A percentile compares a stretch with the other conserved stretches of the same genome.
Conservation (phyloP, 1,140 invertebrate genomes). For the Lepidotrigona ventralis region DNA sequence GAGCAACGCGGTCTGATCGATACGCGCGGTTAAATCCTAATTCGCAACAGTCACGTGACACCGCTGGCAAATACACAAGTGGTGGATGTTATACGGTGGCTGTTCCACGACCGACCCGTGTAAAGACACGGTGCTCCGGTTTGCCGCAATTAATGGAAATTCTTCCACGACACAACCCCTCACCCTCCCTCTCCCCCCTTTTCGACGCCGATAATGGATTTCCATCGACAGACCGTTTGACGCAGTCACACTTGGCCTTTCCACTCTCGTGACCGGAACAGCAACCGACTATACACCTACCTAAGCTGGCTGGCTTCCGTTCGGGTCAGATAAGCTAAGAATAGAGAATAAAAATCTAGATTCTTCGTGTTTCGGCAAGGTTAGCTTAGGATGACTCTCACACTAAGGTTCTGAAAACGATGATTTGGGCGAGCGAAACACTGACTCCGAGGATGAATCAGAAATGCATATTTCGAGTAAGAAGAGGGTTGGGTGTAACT, state of each 20-base stretch:
- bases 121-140: constrained; percentile 61
- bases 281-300: neutral
- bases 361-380: neutral
- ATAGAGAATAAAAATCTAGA: neutral
- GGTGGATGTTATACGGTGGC: constrained; percentile 39
- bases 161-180: constrained; percentile 25
- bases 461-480: neutral
- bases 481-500: neutral
- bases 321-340: neutral
- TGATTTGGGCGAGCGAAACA: neutral
- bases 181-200: neutral
- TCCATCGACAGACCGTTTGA: constrained; percentile 1
- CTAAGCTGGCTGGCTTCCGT: neutral
- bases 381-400: neutral
- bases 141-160: constrained; percentile 72
- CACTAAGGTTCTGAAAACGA: neutral
- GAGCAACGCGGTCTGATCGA: constrained; percentile 62
- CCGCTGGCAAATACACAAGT: constrained; percentile 67
- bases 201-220: constrained; percentile 38
- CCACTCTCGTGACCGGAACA: neutral
- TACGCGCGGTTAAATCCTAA: constrained; percentile 71
- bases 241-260: constrained; percentile 15
- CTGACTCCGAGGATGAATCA: neutral
- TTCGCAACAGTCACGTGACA: constrained; percentile 71
- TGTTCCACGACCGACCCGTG: constrained; percentile 29